Percentiles rank a stretch among this genome's conserved stretches.
Conservation (phyloP, 2,797 vertebrate genomes). For the Microctenopoma steveboyesi region DNA sequence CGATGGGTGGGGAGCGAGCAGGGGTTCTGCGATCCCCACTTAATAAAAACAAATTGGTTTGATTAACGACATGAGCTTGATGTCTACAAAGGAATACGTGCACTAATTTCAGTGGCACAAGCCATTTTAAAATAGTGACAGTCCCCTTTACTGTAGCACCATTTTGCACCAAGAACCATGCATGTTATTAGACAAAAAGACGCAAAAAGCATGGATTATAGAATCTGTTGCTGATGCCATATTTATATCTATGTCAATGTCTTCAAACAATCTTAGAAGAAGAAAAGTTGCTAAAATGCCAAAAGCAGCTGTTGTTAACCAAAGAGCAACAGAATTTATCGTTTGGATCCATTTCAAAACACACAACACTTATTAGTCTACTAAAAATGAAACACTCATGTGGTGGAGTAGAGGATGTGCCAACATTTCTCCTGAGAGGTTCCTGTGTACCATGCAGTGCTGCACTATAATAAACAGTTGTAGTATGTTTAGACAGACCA, state of each 20-base stretch:
- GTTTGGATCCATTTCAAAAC: constrained; percentile 51
- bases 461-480: constrained; percentile 71
- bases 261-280: constrained; percentile 23
- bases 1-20: constrained; percentile 63
- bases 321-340: constrained; percentile 45
- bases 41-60: constrained; percentile 80
- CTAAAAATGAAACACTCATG: constrained; percentile 53
- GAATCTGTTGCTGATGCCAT: background rate
- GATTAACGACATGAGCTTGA: constrained; percentile 66
- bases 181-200: background rate
- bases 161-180: background rate
- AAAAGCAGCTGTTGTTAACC: constrained; percentile 35
- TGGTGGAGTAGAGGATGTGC: constrained; percentile 31
- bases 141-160: background rate
- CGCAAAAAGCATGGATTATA: constrained; percentile 17
- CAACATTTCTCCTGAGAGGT: constrained; percentile 60
- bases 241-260: constrained; percentile 11
- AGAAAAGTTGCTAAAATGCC: constrained; percentile 27
- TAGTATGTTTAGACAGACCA: constrained; percentile 74
- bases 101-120: constrained; percentile 37
- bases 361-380: constrained; percentile 47
- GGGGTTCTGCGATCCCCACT: constrained; percentile 71
- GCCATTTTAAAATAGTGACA: constrained; percentile 27
- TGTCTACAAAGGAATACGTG: constrained; percentile 60
- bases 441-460: constrained; percentile 57